Percentiles rank a stretch among this genome's conserved stretches.
Evolutionary conservation across 2,888 invertebrate genomes (phyloP).

Genomic region (Parnassius orleans): DNA sequence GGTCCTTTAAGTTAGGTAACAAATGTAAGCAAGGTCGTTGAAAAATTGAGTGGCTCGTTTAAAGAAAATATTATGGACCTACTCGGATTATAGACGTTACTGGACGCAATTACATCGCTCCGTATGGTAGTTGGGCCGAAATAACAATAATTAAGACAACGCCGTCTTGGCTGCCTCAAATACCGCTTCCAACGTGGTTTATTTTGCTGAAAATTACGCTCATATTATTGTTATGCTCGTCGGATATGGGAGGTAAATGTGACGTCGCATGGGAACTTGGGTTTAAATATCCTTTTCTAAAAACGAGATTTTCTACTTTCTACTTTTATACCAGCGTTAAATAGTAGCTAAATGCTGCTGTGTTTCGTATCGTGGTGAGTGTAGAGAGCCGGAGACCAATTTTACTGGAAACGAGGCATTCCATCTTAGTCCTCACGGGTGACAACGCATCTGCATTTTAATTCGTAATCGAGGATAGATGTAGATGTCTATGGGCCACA

Average conservation of each 20-base stretch:
- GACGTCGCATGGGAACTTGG: neutral
- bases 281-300: neutral
- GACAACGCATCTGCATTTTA: no score
- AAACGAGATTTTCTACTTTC: neutral
- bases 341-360: no score
- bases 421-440: no score
- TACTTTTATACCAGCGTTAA: neutral
- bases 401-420: no score
- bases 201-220: constrained; percentile 40
- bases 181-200: constrained; percentile 40
- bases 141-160: constrained; percentile 68
- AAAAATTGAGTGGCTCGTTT: constrained; percentile 55
- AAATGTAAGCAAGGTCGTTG: constrained; percentile 49
- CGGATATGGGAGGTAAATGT: constrained; percentile 21
- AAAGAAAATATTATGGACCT: constrained; percentile 57
- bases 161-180: constrained; percentile 38
- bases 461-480: no score
- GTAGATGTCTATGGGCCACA: no score
- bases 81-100: constrained; percentile 57
- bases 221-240: constrained; percentile 29
- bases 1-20: constrained; percentile 46
- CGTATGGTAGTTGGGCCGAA: constrained; percentile 49
- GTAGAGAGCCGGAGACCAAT: no score
- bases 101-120: constrained; percentile 52
- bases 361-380: no score